A percentile compares a stretch with the other conserved stretches of the same genome.
Evolutionary conservation across 2,113 vertebrate genomes (phyloP).

Genomic region (Pangasianodon gigas): DNA sequence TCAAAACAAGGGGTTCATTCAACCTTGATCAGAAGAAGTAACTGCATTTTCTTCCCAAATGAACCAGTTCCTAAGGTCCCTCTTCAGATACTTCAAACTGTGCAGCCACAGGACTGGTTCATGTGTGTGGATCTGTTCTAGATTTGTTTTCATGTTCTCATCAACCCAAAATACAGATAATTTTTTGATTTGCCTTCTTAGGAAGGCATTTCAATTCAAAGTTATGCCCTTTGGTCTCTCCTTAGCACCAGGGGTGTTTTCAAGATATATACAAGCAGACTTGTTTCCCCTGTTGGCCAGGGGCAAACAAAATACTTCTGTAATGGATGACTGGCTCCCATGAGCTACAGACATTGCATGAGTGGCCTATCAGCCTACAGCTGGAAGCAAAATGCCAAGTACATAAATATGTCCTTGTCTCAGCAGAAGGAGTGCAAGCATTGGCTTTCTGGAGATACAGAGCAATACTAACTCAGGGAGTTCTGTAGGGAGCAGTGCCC

Average conservation of each 20-base stretch:
- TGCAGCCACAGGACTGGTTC: neutral
- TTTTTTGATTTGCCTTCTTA: neutral
- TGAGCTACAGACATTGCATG: neutral
- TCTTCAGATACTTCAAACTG: neutral
- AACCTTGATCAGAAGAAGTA: neutral
- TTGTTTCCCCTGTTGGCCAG: neutral
- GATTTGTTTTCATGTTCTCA: neutral
- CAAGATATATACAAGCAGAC: neutral
- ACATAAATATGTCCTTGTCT: neutral
- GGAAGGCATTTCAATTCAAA: neutral
- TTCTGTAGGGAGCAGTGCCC: neutral
- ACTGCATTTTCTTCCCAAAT: neutral
- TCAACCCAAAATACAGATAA: neutral
- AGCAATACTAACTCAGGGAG: neutral
- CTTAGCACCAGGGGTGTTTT: neutral
- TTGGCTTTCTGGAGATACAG: neutral
- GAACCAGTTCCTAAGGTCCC: neutral
- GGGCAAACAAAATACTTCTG: neutral
- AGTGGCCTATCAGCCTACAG: neutral
- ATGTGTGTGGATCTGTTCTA: neutral
- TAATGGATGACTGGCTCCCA: neutral
- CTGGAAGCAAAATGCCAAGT: neutral
- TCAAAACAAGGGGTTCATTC: neutral
- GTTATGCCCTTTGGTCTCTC: neutral
- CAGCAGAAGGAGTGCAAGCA: neutral